These are phyloP conservation scores for Platichthys flesus DNA, from an alignment of 2,113 vertebrate genomes.

Conservation along the genomic window DNA sequence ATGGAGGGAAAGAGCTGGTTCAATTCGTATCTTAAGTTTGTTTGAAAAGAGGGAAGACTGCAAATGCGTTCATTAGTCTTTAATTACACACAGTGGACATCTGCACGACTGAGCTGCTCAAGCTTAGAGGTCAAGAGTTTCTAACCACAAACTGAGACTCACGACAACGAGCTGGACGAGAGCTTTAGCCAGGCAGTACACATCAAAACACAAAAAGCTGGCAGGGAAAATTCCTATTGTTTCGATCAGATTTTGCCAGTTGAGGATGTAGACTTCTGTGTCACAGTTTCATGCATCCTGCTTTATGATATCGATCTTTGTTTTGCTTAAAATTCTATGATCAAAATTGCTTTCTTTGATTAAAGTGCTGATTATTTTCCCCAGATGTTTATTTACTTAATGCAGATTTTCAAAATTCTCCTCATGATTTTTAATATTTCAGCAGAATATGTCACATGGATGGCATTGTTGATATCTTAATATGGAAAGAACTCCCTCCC, in stretches of 20 bases:
- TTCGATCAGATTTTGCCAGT: not conserved
- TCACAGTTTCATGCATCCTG: not conserved
- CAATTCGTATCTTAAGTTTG: not conserved
- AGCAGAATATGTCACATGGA: not conserved
- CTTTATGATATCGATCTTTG: not conserved
- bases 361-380: not conserved
- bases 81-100: constrained; percentile 25
- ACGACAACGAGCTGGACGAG: constrained; percentile 11
- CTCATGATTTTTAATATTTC: not conserved
- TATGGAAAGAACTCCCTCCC: not conserved
- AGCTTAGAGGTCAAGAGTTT: constrained; percentile 35
- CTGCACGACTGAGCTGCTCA: not conserved
- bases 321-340: too few relatives aligned
- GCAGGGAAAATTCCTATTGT: constrained; percentile 12
- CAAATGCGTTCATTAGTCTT: constrained; percentile 25
- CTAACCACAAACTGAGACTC: constrained; percentile 23
- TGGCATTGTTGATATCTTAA: not conserved
- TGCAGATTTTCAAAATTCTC: not conserved
- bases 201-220: constrained; percentile 33
- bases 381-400: not conserved
- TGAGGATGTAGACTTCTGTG: constrained; percentile 10
- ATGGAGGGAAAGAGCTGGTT: not conserved
- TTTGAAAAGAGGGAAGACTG: constrained; percentile 6
- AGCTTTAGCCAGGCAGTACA: constrained; percentile 1
- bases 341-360: too few relatives aligned